Conservation (phyloP, 2,888 invertebrate genomes). For the Piscicola geometra region DNA sequence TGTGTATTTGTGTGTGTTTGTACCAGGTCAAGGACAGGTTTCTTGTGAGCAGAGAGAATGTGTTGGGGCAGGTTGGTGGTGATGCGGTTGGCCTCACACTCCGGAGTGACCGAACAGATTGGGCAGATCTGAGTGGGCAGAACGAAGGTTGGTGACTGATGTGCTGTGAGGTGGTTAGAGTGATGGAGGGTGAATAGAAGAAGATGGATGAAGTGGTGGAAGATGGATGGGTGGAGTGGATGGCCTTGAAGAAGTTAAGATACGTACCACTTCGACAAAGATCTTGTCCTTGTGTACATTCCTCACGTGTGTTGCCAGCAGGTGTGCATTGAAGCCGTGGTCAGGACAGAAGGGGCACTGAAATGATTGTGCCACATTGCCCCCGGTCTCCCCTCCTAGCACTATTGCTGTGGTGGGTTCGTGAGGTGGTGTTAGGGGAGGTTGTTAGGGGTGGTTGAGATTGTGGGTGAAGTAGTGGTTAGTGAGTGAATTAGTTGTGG, state of each 20-base stretch:
- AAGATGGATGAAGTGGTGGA: too few relatives aligned
- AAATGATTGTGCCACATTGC: neutral
- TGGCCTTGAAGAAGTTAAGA: too few relatives aligned
- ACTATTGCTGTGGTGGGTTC: neutral
- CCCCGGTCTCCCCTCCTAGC: slow-evolving; percentile 16
- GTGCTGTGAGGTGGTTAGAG: too few relatives aligned
- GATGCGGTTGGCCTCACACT: neutral
- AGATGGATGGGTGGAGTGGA: too few relatives aligned
- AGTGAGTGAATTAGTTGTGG: too few relatives aligned
- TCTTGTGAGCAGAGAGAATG: slow-evolving; percentile 8
- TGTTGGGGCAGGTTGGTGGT: slow-evolving; percentile 9
- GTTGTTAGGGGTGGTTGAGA: too few relatives aligned
- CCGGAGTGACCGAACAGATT: slow-evolving; percentile 6
- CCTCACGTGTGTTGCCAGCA: neutral
- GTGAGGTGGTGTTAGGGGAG: neutral
- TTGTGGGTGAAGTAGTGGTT: too few relatives aligned
- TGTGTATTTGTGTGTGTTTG: slow-evolving; percentile 12
- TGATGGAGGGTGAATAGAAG: too few relatives aligned
- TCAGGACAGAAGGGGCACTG: slow-evolving; percentile 4
- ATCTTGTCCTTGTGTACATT: neutral
- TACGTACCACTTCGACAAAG: neutral
- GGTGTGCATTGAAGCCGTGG: neutral
- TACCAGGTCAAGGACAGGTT: neutral
- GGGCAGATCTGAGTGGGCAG: neutral
- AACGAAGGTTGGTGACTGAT: too few relatives aligned